phyloP scores from a whole-genome alignment of 2,797 vertebrate genomes.

The Stomatorhinus walkeri region DNA sequence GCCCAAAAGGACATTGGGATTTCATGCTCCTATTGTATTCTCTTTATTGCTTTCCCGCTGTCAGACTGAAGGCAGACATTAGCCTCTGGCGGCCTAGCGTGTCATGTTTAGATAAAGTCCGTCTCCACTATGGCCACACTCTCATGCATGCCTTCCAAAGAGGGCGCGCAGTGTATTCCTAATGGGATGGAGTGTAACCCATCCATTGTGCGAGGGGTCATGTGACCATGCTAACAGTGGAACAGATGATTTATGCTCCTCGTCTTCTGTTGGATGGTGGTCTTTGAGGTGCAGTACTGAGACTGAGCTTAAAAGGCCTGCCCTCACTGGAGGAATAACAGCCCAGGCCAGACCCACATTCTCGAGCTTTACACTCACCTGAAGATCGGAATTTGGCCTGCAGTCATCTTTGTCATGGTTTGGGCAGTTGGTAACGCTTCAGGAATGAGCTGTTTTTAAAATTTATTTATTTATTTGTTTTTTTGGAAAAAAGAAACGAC shows the following conservation, averaged over 20 bases:
- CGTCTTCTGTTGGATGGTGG: conserved; percentile 49
- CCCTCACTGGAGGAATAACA: conserved; percentile 53
- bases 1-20: background rate
- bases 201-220: conserved; percentile 33
- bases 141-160: conserved; percentile 30
- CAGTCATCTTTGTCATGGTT: conserved; percentile 61
- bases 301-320: conserved; percentile 52
- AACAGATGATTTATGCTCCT: conserved; percentile 61
- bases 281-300: conserved; percentile 38
- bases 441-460: background rate
- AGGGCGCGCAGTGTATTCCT: conserved; percentile 38
- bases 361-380: conserved; percentile 65
- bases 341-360: conserved; percentile 58
- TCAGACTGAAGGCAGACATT: background rate
- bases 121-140: conserved; percentile 28
- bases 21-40: background rate
- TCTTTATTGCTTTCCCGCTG: background rate
- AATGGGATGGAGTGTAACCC: conserved; percentile 33
- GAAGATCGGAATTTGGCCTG: conserved; percentile 60
- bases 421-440: conserved; percentile 43
- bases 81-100: background rate
- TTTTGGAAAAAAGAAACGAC: background rate
- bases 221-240: conserved; percentile 23
- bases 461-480: background rate
- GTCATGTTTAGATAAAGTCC: conserved; percentile 18